Base-by-base conservation (phyloP, 2,888 invertebrate genomes). In the Labia minor region DNA sequence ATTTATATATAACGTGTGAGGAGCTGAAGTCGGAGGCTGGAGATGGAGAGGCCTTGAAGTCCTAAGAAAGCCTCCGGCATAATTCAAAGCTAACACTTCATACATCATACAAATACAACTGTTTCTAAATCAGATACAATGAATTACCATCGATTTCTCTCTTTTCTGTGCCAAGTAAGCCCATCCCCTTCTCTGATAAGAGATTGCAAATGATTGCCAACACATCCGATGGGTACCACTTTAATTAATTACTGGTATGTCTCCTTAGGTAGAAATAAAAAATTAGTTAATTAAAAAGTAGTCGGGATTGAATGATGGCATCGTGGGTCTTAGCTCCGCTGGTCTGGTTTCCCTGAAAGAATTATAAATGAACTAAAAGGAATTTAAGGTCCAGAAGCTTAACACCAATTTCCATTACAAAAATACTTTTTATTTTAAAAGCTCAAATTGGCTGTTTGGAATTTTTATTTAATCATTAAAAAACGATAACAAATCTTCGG, bases 1-100 rank as follows among this genome's bases (percentile, higher is more conserved):
- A 49, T 49, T 49, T 49, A 49, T 49, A 49, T 49, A 49, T 49
- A 49, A 49, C 49, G 49, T 49, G 49, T 49, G 49, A 49, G 49
- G 49, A 49, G 49, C 49, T 8, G 49, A 16, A 49, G 49, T 16
- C 49, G 49, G 49, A 49, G 49, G 16, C 49, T 49, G 49, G 49
- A 49, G 49, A 49, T 49, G 49, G 49, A 49, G 49, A 49, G 49
- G 49, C 49, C 49, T 49, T 49, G 49, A 49, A 49, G 16, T 49
- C 49, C 49, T 3, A 14, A 49, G 49, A 49, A 16, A 14, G 49
- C 49, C 49, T 49, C 49, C 14, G 49, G 49, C 49, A 14, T 4
- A 49, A 49, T 49, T 16, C 49, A 49, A 49, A 49, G 49, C 49
- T 49, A 49, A 49, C 49, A 49, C 49, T 49, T 49, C 14, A 49